phyloP scores from a whole-genome alignment of 2,797 vertebrate species.

The Rhinogobio ventralis region DNA sequence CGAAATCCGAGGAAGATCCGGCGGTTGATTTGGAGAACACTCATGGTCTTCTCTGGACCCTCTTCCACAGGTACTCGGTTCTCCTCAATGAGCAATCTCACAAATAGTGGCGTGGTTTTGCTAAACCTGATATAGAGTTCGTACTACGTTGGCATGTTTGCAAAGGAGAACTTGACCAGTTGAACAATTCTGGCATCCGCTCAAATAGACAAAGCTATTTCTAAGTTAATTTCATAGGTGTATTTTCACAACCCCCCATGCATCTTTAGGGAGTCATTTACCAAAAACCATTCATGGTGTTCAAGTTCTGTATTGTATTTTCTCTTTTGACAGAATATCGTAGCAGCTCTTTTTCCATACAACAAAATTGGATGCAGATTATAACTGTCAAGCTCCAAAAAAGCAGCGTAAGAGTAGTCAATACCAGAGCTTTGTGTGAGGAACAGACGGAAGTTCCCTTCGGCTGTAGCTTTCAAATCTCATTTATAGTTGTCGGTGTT shows the following conservation, averaged over 20 bases:
- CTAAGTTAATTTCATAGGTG: background rate
- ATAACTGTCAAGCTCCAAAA: background rate
- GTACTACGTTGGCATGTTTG: background rate
- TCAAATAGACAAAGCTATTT: too few relatives aligned
- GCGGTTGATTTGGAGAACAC: slow-evolving; percentile 28
- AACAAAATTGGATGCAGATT: background rate
- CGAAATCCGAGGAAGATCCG: slow-evolving; percentile 7
- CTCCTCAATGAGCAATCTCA: background rate
- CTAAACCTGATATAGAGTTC: background rate
- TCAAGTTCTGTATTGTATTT: background rate
- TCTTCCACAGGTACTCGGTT: slow-evolving; percentile 55
- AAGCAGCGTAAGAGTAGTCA: background rate
- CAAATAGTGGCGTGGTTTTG: background rate
- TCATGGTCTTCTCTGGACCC: slow-evolving; percentile 42
- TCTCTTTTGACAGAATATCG: background rate
- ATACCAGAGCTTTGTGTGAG: background rate
- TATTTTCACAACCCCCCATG: background rate
- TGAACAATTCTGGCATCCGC: too few relatives aligned
- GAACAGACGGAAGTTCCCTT: too few relatives aligned
- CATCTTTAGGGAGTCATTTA: background rate
- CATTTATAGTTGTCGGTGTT: background rate
- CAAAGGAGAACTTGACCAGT: background rate
- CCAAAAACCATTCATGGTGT: background rate
- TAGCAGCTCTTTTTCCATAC: background rate
- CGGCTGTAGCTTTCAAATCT: background rate